These are phyloP conservation scores for Pantherophis vulpinus DNA, from an alignment of 2,797 vertebrate genomes.

Conservation along the genomic window DNA sequence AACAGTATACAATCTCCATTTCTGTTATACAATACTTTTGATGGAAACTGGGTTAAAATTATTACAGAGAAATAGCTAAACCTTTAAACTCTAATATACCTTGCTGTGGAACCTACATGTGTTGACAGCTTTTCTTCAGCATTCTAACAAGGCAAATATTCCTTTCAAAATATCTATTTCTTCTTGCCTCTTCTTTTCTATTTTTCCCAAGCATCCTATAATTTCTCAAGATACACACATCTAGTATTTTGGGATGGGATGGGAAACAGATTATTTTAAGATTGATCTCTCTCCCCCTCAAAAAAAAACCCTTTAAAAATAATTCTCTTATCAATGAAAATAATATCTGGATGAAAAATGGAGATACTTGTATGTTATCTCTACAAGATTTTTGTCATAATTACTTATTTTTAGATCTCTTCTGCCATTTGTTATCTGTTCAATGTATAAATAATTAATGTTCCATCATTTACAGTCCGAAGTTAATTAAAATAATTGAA, in stretches of 20 bases:
- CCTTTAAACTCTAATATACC: neutral
- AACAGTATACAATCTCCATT: neutral
- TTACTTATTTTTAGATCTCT: neutral
- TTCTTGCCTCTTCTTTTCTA: neutral
- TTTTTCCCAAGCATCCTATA: neutral
- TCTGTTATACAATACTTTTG: neutral
- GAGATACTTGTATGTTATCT: neutral
- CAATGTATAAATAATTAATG: neutral
- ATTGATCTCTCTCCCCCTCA: neutral
- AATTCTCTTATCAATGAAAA: neutral
- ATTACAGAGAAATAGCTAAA: neutral
- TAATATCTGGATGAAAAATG: neutral
- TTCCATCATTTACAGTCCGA: neutral
- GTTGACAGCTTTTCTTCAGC: neutral
- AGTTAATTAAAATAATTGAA: neutral
- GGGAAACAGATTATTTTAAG: neutral
- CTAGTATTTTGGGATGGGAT: neutral
- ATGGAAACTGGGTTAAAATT: neutral
- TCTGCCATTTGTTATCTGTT: neutral
- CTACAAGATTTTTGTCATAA: neutral
- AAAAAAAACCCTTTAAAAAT: neutral
- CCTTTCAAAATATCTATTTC: neutral
- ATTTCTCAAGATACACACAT: neutral
- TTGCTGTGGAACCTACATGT: neutral
- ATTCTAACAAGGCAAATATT: neutral